Conservation (phyloP, 1,140 invertebrate species). For the Rhyzopertha dominica region DNA sequence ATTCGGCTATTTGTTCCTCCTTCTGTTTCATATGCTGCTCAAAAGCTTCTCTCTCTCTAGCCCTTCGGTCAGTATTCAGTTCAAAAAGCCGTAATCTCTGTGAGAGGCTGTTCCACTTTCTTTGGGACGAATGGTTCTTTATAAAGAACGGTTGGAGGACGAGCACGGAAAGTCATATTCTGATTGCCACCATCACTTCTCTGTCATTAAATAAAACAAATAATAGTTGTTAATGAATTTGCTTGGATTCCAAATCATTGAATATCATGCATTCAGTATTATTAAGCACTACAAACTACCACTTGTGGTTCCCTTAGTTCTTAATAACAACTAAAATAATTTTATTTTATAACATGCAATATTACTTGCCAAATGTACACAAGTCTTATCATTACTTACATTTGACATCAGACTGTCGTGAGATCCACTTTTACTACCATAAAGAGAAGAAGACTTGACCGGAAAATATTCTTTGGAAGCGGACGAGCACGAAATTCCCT, state of each 20-base stretch:
- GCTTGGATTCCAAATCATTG: too few relatives aligned
- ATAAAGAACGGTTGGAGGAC: constrained; percentile 46
- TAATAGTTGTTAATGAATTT: too few relatives aligned
- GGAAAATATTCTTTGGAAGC: constrained; percentile 29
- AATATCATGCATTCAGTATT: background rate
- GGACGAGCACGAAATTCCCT: constrained; percentile 47
- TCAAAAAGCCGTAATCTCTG: constrained; percentile 42
- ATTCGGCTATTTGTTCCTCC: constrained; percentile 38
- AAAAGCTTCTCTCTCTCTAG: constrained; percentile 46
- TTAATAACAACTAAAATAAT: background rate
- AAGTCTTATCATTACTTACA: background rate
- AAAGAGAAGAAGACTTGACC: too few relatives aligned
- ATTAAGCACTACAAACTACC: too few relatives aligned
- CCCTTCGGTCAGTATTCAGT: constrained; percentile 49
- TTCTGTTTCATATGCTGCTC: constrained; percentile 44
- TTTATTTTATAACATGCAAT: constrained; percentile 3
- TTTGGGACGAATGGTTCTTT: constrained; percentile 51
- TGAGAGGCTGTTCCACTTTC: constrained; percentile 21
- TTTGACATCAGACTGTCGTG: constrained; percentile 1
- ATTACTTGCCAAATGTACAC: constrained; percentile 1
- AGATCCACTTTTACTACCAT: too few relatives aligned
- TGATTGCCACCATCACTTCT: constrained; percentile 15
- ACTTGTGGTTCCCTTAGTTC: too few relatives aligned
- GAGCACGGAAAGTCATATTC: constrained; percentile 46
- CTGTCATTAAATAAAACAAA: constrained; percentile 13